Evolutionary conservation across 2,797 vertebrate species (phyloP).

Genomic region (Sebastes elongatus): DNA sequence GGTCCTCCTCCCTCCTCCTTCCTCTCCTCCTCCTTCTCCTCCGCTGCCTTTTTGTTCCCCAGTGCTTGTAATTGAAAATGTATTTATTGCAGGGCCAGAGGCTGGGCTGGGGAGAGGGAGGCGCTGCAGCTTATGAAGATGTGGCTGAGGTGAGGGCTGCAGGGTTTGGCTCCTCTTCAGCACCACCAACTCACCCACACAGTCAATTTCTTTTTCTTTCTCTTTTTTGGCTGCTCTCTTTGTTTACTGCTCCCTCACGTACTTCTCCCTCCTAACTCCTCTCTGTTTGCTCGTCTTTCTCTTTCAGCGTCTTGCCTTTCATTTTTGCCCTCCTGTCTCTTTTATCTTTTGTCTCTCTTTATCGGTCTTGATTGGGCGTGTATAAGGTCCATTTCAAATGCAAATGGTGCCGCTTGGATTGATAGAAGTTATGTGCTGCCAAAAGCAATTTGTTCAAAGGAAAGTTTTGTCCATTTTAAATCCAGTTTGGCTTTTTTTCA

Average conservation of each 20-base stretch:
- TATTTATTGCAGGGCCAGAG: conserved; percentile 79
- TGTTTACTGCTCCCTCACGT: conserved; percentile 68
- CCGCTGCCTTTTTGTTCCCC: conserved; percentile 50
- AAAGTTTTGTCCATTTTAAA: conserved; percentile 27
- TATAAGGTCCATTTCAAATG: conserved; percentile 66
- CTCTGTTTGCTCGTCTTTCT: conserved; percentile 55
- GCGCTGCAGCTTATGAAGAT: conserved; percentile 71
- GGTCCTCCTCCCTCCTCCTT: conserved; percentile 56
- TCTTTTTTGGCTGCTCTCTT: conserved; percentile 58
- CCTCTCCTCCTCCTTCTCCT: conserved; percentile 42
- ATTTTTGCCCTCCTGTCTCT: conserved; percentile 59
- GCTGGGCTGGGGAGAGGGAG: conserved; percentile 61
- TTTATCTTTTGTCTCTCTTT: conserved; percentile 67
- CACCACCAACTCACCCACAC: conserved; percentile 65
- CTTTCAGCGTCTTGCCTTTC: conserved; percentile 53
- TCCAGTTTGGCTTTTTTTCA: conserved; percentile 15
- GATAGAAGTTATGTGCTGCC: conserved; percentile 50
- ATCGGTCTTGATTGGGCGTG: conserved; percentile 57
- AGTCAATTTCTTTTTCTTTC: conserved; percentile 47
- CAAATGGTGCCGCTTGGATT: conserved; percentile 55
- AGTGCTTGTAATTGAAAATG: conserved; percentile 77
- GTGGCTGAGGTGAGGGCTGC: conserved; percentile 65
- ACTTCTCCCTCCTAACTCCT: conserved; percentile 40
- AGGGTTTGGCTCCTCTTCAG: conserved; percentile 73
- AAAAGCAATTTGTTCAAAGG: conserved; percentile 55